Evolutionary conservation across 2,113 vertebrate genomes (phyloP).

Genomic region (Esox niger): DNA sequence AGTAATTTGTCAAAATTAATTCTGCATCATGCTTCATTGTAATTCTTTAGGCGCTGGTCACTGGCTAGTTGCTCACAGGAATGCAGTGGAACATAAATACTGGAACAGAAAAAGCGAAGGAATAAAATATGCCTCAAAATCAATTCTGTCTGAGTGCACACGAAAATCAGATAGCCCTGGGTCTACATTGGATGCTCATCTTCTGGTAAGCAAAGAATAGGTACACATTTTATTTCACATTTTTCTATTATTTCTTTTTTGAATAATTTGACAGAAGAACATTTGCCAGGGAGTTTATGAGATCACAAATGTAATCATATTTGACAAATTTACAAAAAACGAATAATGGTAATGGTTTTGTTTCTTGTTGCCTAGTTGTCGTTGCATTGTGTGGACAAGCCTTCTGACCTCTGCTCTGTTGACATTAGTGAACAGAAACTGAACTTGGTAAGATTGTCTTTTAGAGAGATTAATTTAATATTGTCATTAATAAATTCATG

Average conservation of each 20-base stretch:
- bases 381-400: conserved; percentile 69
- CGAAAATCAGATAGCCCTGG: not conserved
- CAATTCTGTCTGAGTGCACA: not conserved
- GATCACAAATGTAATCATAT: too few species aligned
- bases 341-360: too few species aligned
- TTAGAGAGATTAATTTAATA: not conserved
- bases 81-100: conserved; percentile 3
- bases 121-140: not conserved
- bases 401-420: conserved; percentile 77
- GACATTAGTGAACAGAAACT: conserved; percentile 77
- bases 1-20: not conserved
- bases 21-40: not conserved
- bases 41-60: not conserved
- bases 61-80: conserved; percentile 3
- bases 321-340: too few species aligned
- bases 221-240: too few species aligned
- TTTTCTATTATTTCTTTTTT: too few species aligned
- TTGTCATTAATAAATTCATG: too few species aligned
- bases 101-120: too few species aligned
- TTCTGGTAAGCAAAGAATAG: conserved; percentile 4
- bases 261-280: too few species aligned
- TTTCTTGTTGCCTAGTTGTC: conserved; percentile 64
- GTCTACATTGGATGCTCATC: not conserved
- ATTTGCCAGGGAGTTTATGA: too few species aligned
- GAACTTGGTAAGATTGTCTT: conserved; percentile 65